These are phyloP conservation scores for Poeciliopsis prolifica DNA, from an alignment of 2,113 vertebrate species.

Conservation along the genomic window DNA sequence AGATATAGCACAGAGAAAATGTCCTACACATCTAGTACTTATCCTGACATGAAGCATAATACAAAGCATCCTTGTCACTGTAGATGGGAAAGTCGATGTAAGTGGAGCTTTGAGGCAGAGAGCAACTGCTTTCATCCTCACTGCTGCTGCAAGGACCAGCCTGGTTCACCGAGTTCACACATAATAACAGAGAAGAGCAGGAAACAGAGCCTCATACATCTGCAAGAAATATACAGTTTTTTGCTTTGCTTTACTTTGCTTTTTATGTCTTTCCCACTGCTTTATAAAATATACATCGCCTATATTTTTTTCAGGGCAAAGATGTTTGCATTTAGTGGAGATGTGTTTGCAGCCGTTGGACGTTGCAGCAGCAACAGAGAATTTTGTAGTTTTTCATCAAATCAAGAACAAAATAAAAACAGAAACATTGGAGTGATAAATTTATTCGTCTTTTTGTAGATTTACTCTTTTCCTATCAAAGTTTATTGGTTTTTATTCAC, in stretches of 20 bases:
- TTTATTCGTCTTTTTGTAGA: neutral
- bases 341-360: neutral
- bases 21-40: neutral
- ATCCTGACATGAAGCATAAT: conserved; percentile 19
- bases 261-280: neutral
- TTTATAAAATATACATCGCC: no score
- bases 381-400: neutral
- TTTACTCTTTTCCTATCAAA: neutral
- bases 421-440: neutral
- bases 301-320: neutral
- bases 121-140: conserved; percentile 35
- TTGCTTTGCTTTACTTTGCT: neutral
- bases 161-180: conserved; percentile 49
- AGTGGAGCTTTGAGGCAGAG: conserved; percentile 27
- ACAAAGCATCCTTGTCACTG: conserved; percentile 14
- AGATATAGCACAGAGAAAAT: neutral
- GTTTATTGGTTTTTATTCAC: no score
- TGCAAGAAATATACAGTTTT: neutral
- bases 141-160: conserved; percentile 20
- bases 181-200: conserved; percentile 20
- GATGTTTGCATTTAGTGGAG: neutral
- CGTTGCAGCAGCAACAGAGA: neutral
- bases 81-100: conserved; percentile 46
- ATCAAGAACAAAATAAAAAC: no score
- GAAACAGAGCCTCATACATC: neutral